phyloP scores from a whole-genome alignment of 2,888 invertebrate genomes.

The Tridacna crocea region DNA sequence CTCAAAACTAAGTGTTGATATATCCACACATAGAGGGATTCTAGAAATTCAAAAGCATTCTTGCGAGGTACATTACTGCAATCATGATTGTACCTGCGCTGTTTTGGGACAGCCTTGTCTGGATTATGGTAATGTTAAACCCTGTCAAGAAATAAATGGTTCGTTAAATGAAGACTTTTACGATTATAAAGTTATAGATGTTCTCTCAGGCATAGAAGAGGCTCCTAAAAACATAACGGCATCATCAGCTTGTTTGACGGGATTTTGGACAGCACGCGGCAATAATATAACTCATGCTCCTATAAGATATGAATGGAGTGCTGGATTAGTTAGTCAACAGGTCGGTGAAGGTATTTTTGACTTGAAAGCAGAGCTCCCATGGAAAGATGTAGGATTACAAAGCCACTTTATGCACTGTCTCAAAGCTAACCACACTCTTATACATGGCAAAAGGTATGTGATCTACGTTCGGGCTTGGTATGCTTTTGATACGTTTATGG shows the following conservation, averaged over 20 bases:
- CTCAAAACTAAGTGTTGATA: neutral
- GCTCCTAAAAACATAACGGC: conserved; percentile 12
- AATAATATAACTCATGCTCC: neutral
- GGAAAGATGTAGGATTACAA: conserved; percentile 52
- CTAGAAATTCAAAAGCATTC: conserved; percentile 54
- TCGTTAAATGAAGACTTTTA: neutral
- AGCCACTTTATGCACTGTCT: conserved; percentile 48
- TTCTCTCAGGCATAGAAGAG: conserved; percentile 9
- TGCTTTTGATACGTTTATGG: conserved; percentile 27
- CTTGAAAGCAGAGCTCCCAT: conserved; percentile 36
- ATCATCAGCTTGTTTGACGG: conserved; percentile 40
- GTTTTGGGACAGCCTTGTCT: conserved; percentile 60
- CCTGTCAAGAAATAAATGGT: neutral
- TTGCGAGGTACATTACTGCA: conserved; percentile 57
- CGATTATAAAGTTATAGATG: neutral
- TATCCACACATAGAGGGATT: neutral
- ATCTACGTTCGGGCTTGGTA: conserved; percentile 63
- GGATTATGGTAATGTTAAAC: neutral
- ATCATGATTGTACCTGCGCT: conserved; percentile 57
- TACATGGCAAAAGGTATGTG: conserved; percentile 42
- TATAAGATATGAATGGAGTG: conserved; percentile 60
- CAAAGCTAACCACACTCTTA: conserved; percentile 26
- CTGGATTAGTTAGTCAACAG: conserved; percentile 37
- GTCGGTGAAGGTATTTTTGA: conserved; percentile 57
- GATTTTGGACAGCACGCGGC: conserved; percentile 3